Evolutionary conservation across 2,797 vertebrate genomes (phyloP), one percentile per base, ranked within the genome.

Genomic region (Mergus octosetaceus): DNA sequence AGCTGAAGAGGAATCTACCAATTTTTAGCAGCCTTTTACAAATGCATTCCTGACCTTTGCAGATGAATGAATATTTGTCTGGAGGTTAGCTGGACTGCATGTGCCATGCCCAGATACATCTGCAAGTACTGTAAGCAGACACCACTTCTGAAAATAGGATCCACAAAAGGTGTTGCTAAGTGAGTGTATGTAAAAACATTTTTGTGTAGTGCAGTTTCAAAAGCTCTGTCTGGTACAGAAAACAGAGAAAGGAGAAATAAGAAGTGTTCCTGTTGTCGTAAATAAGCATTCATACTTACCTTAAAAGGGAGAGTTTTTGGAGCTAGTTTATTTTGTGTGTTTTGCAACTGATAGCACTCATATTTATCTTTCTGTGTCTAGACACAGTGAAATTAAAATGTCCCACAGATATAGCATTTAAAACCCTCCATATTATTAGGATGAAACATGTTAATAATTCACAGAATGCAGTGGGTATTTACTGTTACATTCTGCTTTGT

Each of bases 131-230:
- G 93, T 88, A 84, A 94, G 79, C 85, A 92, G 94, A 94, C 82
- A 92, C 81, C 6, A 0, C 54, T 65, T 84, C 92, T 89, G 85
- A 90, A 96, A 96, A 94, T 38, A 91, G 87, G 90, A 93, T 45
- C 75, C 72, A 89, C 87, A 75, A 85, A 97, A 95, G 90, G 84
- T 90, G 93, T 80, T 95, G 84, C 81, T 94, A 80, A 87, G 80
- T 71, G 77, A 94, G 51, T 5, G 30, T 68, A 27, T 74, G 60
- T 82, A 76, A 87, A 95, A 95, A 87, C 75, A 70, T 76, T 76
- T 85, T 70, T 78, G 47, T 62, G 71, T n/a, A 11, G 22, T 83
- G 62, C 88, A 20, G 71, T 73, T 94, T 68, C 24, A 87, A 93
- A 51, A 34, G 22, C 32, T 54, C 54, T 84, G 32, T 73, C 38